These are phyloP conservation scores for Macrobrachium rosenbergii DNA, from an alignment of 1,140 invertebrate genomes.

Conservation along the genomic window DNA sequence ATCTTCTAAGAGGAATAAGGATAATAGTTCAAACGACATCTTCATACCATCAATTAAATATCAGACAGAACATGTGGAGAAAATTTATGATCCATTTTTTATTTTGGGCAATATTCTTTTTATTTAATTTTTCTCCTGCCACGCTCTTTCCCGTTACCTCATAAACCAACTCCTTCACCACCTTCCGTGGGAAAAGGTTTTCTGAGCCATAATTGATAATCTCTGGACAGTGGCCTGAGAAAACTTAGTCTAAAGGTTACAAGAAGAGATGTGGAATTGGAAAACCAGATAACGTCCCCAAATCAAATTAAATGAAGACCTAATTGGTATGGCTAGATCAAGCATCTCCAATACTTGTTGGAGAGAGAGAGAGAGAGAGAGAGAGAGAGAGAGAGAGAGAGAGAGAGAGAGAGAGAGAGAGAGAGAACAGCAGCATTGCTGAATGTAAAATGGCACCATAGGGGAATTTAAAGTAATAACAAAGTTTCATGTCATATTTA, in stretches of 20 bases:
- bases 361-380: not conserved
- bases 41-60: too few relatives aligned
- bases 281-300: not conserved
- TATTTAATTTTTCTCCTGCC: not conserved
- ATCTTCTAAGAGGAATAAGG: too few relatives aligned
- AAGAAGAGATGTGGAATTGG: not conserved
- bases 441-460: too few relatives aligned
- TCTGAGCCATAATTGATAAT: too few relatives aligned
- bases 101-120: not conserved
- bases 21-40: too few relatives aligned
- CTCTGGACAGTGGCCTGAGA: too few relatives aligned
- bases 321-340: not conserved
- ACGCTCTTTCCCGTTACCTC: not conserved
- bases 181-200: not conserved
- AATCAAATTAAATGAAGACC: not conserved
- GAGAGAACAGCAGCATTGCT: too few relatives aligned
- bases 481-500: too few relatives aligned
- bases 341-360: not conserved
- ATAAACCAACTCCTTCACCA: not conserved
- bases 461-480: too few relatives aligned
- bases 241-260: too few relatives aligned
- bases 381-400: conserved; percentile 1
- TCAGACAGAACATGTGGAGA: too few relatives aligned
- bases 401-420: not conserved
- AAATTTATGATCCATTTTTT: too few relatives aligned